Evolutionary conservation across 2,797 vertebrate genomes (phyloP).

Genomic region (Rhadinocentrus ornatus): DNA sequence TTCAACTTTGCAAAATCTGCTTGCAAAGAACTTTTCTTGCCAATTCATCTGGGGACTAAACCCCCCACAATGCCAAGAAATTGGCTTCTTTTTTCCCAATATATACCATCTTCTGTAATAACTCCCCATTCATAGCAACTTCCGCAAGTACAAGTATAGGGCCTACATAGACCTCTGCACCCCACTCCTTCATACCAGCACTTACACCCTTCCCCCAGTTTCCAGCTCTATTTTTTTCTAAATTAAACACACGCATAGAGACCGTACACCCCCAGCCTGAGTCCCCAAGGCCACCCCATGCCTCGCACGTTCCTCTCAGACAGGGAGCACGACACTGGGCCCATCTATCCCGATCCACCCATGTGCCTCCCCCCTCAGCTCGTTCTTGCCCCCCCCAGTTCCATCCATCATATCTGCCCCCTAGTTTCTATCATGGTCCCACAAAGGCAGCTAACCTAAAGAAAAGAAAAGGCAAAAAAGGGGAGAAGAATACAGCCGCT

Average conservation of each 20-base stretch:
- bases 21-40: conserved; percentile 34
- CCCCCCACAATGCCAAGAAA: conserved; percentile 27
- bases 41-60: conserved; percentile 31
- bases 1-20: conserved; percentile 11
- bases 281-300: conserved; percentile 67
- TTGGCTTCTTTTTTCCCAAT: background rate
- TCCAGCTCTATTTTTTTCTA: conserved; percentile 35
- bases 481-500: conserved; percentile 75
- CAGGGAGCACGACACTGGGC: conserved; percentile 78
- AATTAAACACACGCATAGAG: conserved; percentile 50
- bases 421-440: conserved; percentile 61
- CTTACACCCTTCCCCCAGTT: conserved; percentile 25
- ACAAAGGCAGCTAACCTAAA: conserved; percentile 72
- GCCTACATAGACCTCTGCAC: background rate
- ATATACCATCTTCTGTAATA: conserved; percentile 1
- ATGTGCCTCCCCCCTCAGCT: conserved; percentile 26
- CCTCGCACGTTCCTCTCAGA: conserved; percentile 79
- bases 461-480: conserved; percentile 73
- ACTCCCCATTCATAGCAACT: conserved; percentile 27
- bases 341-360: conserved; percentile 50
- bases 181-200: conserved; percentile 11
- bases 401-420: conserved; percentile 81
- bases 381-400: conserved; percentile 53
- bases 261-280: conserved; percentile 10
- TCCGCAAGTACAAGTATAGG: background rate